These are phyloP conservation scores for Trididemnum clinides DNA, from an alignment of 23 tunicate species.

Conservation along the genomic window DNA sequence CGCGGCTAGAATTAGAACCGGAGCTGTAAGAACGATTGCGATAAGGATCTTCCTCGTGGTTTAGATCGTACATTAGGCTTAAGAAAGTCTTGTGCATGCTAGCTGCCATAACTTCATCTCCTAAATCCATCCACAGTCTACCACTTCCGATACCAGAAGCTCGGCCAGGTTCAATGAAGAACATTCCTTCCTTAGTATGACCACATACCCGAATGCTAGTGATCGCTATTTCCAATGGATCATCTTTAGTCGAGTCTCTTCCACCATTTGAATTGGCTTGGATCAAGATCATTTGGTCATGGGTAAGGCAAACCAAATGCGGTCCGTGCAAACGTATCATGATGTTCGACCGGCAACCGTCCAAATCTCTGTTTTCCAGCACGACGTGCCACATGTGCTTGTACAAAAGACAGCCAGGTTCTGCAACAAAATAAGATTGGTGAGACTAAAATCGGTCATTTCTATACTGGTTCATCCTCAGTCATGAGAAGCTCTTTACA, in stretches of 20 bases:
- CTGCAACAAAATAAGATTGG: conserved; percentile 35
- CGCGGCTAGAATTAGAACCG: conserved; percentile 56
- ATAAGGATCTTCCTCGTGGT: conserved; percentile 37
- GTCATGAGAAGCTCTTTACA: no score
- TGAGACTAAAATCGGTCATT: background rate
- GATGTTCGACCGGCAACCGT: conserved; percentile 19
- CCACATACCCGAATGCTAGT: conserved; percentile 65
- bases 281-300: conserved; percentile 70
- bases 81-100: conserved; percentile 68
- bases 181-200: conserved; percentile 55
- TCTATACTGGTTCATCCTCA: no score
- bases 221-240: conserved; percentile 64
- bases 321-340: conserved; percentile 60
- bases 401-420: conserved; percentile 63
- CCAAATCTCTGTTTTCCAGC: conserved; percentile 83
- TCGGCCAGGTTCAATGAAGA: conserved; percentile 86
- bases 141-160: conserved; percentile 85
- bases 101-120: conserved; percentile 71
- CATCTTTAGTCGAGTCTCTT: conserved; percentile 21
- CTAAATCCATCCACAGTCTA: conserved; percentile 69
- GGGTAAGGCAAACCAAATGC: conserved; percentile 81
- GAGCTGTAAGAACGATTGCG: conserved; percentile 72
- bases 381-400: conserved; percentile 82
- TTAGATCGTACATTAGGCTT: conserved; percentile 27
- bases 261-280: conserved; percentile 58